A percentile compares a stretch with the other conserved stretches of the same genome.
phyloP scores from a whole-genome alignment of 2,888 invertebrate species.

The Tridacna crocea region DNA sequence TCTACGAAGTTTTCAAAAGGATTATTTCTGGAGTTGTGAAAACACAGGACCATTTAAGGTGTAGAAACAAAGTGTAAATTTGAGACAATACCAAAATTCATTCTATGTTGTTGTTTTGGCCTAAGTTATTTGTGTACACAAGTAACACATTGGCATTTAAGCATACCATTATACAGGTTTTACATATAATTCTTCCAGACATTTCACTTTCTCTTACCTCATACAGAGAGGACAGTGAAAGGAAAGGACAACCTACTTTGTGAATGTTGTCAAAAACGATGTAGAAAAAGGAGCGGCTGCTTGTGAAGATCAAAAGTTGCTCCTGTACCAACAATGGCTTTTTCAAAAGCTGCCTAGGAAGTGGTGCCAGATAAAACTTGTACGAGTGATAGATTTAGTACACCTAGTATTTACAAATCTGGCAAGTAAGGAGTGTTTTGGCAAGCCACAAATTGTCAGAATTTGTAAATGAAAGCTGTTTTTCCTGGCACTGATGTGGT shows the following conservation, averaged over 20 bases:
- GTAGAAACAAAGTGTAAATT: too few species aligned
- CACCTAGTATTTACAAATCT: conserved; percentile 11
- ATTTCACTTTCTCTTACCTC: too few species aligned
- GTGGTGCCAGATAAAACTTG: neutral
- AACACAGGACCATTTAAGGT: too few species aligned
- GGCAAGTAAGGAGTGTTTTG: conserved; percentile 4
- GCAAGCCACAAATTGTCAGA: conserved; percentile 18
- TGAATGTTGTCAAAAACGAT: neutral
- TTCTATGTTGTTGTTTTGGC: neutral
- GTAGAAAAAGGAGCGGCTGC: neutral
- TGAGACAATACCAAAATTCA: neutral
- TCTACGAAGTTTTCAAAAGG: too few species aligned
- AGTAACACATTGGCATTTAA: too few species aligned
- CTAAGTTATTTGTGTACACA: too few species aligned
- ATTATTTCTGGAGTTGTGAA: too few species aligned
- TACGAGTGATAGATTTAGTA: neutral
- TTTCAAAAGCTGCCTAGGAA: neutral
- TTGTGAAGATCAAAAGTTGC: neutral
- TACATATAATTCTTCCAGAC: too few species aligned
- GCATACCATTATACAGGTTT: too few species aligned
- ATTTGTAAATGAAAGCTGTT: conserved; percentile 14
- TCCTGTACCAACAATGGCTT: neutral
- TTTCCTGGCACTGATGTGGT: conserved; percentile 4
- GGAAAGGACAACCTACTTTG: neutral
- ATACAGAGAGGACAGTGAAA: too few species aligned